These are phyloP conservation scores for Raja brachyura DNA, from an alignment of 2,113 vertebrate species.

Conservation along the genomic window DNA sequence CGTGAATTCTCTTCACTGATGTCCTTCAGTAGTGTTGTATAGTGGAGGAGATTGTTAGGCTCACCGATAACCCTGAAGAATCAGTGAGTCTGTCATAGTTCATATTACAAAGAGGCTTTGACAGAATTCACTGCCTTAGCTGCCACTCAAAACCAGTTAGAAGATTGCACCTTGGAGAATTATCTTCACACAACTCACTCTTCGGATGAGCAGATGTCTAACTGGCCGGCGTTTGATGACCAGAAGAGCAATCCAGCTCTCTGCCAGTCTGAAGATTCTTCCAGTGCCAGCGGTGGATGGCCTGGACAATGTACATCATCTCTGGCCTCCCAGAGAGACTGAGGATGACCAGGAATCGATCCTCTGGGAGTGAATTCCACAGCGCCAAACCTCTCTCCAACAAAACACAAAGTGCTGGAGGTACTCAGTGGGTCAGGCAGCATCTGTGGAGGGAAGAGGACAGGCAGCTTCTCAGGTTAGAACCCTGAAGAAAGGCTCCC, in stretches of 20 bases:
- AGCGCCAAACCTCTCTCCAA: too few species aligned
- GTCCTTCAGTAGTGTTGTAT: neutral
- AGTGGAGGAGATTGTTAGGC: neutral
- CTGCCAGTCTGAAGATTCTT: neutral
- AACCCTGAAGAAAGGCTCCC: too few species aligned
- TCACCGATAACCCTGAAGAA: neutral
- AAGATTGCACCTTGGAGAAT: neutral
- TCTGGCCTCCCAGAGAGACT: too few species aligned
- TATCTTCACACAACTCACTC: neutral
- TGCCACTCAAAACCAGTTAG: neutral
- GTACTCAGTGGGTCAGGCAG: too few species aligned
- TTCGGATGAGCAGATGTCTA: neutral
- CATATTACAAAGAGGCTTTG: neutral
- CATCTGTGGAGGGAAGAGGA: too few species aligned
- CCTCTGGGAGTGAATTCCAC: too few species aligned
- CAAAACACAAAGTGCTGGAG: too few species aligned
- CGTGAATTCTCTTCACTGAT: neutral
- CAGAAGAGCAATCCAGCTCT: neutral
- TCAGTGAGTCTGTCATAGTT: neutral
- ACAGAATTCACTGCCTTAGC: constrained; percentile 21
- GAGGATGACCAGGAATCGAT: too few species aligned
- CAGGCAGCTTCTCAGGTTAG: too few species aligned
- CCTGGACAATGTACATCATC: too few species aligned
- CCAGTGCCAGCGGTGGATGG: too few species aligned
- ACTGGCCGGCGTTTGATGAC: neutral